Evolutionary conservation across 2,888 invertebrate species (phyloP).

Genomic region (Tinea pellionella): DNA sequence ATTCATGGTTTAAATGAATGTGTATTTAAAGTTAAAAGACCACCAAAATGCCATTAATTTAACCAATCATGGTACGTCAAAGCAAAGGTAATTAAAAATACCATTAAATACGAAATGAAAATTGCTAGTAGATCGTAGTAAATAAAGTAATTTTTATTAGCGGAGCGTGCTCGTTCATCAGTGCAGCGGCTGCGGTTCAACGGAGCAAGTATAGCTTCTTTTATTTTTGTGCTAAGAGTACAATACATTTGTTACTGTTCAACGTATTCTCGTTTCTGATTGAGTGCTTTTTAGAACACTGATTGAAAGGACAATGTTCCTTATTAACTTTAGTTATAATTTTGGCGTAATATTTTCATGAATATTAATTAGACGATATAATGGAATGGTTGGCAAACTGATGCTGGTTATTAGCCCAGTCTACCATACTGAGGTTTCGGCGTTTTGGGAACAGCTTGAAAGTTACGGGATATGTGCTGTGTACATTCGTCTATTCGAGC

Average conservation of each 20-base stretch:
- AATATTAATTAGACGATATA: too few species aligned
- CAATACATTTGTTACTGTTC: slow-evolving; percentile 54
- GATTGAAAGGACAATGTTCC: neutral
- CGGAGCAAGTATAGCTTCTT: slow-evolving; percentile 42
- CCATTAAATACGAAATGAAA: neutral
- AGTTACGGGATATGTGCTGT: too few species aligned
- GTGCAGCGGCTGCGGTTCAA: slow-evolving; percentile 27
- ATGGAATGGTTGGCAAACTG: too few species aligned
- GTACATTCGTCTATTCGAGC: too few species aligned
- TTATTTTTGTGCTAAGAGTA: slow-evolving; percentile 49
- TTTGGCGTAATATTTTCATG: too few species aligned
- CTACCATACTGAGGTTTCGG: too few species aligned
- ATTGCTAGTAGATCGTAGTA: neutral
- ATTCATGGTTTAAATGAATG: too few species aligned
- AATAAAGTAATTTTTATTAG: slow-evolving; percentile 1
- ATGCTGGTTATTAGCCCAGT: too few species aligned
- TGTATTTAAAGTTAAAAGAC: too few species aligned
- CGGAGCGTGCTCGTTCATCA: neutral
- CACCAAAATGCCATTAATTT: too few species aligned
- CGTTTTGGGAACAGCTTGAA: too few species aligned
- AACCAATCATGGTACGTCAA: too few species aligned
- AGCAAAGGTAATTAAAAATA: neutral
- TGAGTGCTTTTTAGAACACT: neutral
- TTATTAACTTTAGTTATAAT: neutral
- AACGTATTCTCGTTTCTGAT: slow-evolving; percentile 1